Evolutionary conservation across 1,140 invertebrate genomes (phyloP), one percentile per base, ranked within the genome.

Genomic region (Cotesia glomerata): DNA sequence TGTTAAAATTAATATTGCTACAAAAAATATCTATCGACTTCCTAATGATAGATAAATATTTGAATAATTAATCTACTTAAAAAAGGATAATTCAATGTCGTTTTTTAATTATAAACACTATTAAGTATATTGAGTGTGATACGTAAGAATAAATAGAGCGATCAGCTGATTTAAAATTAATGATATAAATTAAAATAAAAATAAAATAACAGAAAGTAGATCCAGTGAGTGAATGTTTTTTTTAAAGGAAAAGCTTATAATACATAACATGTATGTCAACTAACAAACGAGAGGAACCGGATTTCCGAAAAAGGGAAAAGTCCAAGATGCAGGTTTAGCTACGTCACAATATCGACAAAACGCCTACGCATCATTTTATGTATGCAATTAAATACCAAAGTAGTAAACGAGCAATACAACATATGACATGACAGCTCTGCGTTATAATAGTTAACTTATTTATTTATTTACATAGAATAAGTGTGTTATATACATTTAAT

Each of bases 241-340:
- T 35, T 35, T 18, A 32, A 35, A 7, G 5, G 32, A 34, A 14
- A 26, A 32, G 54, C n/a, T 52, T 67, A 5, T 13, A 51, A 32
- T 35, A 45, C 39, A 45, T 45, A 45, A 45, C 39, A 45, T 45
- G 39, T 45, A 45, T 45, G 49, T 14, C 26, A 59, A 73, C 51
- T 54, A 54, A 54, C 52, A 5, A 54, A 45, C 39, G 11, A n/a
- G 66, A 78, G 78, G 74, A 81, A 78, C 79, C 80, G 81, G 80
- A 84, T 84, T 85, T 84, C 82, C 82, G 79, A 82, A 84, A 84
- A 85, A 83, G 82, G 83, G 74, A 80, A 82, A 84, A 78, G 9
- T 67, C 54, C 34, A 18, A 54, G 73, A 81, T 75, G 80, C 80
- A 81, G 26, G 49, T 52, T 16, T 36, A 11, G 16, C 66, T 56